These are phyloP conservation scores for Neoaliturus tenellus DNA, from an alignment of 2,888 invertebrate species.

Conservation along the genomic window DNA sequence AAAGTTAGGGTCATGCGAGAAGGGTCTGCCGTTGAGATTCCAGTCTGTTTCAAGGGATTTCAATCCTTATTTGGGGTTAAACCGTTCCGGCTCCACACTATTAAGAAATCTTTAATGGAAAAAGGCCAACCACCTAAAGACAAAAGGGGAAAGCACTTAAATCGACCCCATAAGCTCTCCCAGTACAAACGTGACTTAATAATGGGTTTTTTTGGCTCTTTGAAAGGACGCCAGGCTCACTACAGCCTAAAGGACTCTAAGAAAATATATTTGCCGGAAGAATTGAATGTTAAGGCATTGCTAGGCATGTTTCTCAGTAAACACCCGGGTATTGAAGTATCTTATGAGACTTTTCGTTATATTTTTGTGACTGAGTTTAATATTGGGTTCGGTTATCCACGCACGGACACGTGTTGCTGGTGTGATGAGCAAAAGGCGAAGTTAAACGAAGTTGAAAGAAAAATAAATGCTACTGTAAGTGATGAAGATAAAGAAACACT, in stretches of 20 bases:
- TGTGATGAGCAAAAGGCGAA: slow-evolving; percentile 44
- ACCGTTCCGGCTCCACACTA: slow-evolving; percentile 3
- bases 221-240: slow-evolving; percentile 45
- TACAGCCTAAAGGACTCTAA: slow-evolving; percentile 50
- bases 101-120: slow-evolving; percentile 5
- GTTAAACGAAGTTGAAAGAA: slow-evolving; percentile 15
- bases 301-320: slow-evolving; percentile 1
- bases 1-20: slow-evolving; percentile 14
- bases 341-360: slow-evolving; percentile 45
- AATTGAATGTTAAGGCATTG: slow-evolving; percentile 25
- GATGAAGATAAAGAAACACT: slow-evolving; percentile 2
- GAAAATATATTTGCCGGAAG: slow-evolving; percentile 43
- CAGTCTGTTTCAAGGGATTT: slow-evolving; percentile 52
- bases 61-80: slow-evolving; percentile 32
- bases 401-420: slow-evolving; percentile 36
- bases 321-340: slow-evolving; percentile 30
- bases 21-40: slow-evolving; percentile 4
- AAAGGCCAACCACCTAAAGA: slow-evolving; percentile 44
- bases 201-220: slow-evolving; percentile 15
- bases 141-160: slow-evolving; percentile 33
- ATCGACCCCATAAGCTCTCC: slow-evolving; percentile 1
- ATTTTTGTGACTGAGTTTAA: slow-evolving; percentile 1
- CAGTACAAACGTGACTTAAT: background rate
- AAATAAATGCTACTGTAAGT: background rate
- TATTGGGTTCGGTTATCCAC: slow-evolving; percentile 42